Evolutionary conservation across 1,140 invertebrate genomes (phyloP).

Genomic region (Euwallacea similis): DNA sequence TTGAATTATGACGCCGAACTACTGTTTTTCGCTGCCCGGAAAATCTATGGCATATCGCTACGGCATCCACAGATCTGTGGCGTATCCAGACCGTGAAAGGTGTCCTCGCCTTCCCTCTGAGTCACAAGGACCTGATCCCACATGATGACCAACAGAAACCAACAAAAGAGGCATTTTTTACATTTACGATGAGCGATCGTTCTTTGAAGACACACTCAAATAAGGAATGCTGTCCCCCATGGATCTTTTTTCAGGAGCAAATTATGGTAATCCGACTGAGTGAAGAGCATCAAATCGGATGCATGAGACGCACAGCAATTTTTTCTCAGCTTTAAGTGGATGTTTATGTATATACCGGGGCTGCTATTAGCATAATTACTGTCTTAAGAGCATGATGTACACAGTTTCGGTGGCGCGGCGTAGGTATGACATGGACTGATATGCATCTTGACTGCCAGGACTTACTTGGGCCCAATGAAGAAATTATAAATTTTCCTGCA

Average conservation of each 20-base stretch:
- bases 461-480: no score
- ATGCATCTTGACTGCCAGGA: constrained; percentile 1
- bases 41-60: no score
- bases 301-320: constrained; percentile 9
- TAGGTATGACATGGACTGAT: constrained; percentile 11
- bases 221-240: constrained; percentile 1
- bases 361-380: constrained; percentile 15
- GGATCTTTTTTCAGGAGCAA: constrained; percentile 14
- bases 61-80: no score
- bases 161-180: no score
- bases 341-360: constrained; percentile 18
- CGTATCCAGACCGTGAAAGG: no score
- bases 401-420: constrained; percentile 11
- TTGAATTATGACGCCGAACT: no score
- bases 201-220: neutral
- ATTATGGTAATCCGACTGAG: constrained; percentile 18
- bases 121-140: no score
- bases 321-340: constrained; percentile 16
- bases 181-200: no score
- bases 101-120: no score
- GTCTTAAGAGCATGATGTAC: constrained; percentile 13
- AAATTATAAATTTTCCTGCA: no score
- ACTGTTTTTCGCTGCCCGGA: no score
- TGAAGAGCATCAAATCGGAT: constrained; percentile 14
- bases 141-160: no score